Evolutionary conservation across 2,113 vertebrate genomes (phyloP), one percentile per base, ranked within the genome.

Genomic region (Phyllostomus hastatus): DNA sequence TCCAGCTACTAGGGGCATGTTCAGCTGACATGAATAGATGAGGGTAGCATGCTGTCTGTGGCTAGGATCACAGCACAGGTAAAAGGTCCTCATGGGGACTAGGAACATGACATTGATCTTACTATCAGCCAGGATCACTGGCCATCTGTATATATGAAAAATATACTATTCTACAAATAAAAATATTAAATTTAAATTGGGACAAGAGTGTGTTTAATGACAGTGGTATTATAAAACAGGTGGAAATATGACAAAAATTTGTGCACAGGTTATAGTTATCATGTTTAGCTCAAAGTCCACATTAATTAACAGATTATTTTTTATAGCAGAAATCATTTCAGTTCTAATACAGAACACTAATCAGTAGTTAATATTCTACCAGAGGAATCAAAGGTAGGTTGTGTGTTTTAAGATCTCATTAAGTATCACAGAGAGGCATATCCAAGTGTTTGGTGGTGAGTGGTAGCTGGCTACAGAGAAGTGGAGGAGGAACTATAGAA

Each of bases 321-420:
- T 96, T 84, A 95, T 0, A 93, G 85, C 35, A 94, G 22, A 95
- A 81, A 61, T 73, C 16, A 94, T 69, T 82, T 94, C 35, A 41
- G n/a, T 59, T 70, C 57, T 75, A 82, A 54, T 31, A 80, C 1
- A 10, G 46, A 85, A 67, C 57, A 78, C 54, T 91, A 91, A 84
- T 91, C 87, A 80, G 93, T 35, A 75, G 86, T 83, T 96, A 92
- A 83, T 87, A 69, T 96, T 97, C 66, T 67, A 96, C 59, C 59
- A 76, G 35, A 85, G 84, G 76, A 95, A 61, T 86, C 95, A 96
- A 92, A 94, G 59, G 64, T 90, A 41, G 93, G 38, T 24, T 92
- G 69, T 72, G 26, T 80, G 12, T 82, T 4, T 95, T 66, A 92
- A 66, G 57, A 95, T 76, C 38, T 91, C 48, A 64, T 22, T 24